Conservation (phyloP, 2,113 vertebrate species). For the Dasyurus viverrinus region DNA sequence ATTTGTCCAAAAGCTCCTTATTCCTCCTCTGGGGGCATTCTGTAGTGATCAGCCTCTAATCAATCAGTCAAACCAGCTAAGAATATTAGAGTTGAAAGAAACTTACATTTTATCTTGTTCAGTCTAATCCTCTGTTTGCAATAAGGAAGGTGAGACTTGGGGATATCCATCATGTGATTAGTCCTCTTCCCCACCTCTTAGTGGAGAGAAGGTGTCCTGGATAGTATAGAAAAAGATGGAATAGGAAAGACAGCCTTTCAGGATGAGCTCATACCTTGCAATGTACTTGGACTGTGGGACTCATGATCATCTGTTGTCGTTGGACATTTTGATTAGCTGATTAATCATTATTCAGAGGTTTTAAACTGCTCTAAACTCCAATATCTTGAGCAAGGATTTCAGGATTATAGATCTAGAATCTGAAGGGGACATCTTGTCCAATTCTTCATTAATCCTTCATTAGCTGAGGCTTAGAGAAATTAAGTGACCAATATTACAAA, state of each 20-base stretch:
- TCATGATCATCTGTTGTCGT: neutral
- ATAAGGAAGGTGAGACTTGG: neutral
- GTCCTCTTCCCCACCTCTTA: neutral
- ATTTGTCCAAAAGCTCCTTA: neutral
- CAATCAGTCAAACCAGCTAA: neutral
- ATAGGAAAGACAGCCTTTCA: neutral
- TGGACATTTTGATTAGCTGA: slow-evolving; percentile 57
- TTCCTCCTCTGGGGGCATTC: neutral
- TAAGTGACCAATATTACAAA: neutral
- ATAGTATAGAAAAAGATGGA: neutral
- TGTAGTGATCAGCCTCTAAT: neutral
- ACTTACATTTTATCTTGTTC: neutral
- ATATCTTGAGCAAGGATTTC: neutral
- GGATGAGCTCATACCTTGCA: neutral
- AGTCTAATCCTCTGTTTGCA: neutral
- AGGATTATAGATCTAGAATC: neutral
- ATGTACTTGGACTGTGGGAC: neutral
- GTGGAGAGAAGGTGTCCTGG: neutral
- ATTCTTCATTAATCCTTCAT: no score
- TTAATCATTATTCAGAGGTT: slow-evolving; percentile 54
- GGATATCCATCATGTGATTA: neutral
- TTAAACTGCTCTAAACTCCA: neutral
- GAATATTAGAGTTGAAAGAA: neutral
- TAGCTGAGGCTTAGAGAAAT: neutral
- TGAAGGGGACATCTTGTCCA: neutral